Conservation (phyloP, 92 coral and sea anemone species). For the Diadumene lineata region DNA sequence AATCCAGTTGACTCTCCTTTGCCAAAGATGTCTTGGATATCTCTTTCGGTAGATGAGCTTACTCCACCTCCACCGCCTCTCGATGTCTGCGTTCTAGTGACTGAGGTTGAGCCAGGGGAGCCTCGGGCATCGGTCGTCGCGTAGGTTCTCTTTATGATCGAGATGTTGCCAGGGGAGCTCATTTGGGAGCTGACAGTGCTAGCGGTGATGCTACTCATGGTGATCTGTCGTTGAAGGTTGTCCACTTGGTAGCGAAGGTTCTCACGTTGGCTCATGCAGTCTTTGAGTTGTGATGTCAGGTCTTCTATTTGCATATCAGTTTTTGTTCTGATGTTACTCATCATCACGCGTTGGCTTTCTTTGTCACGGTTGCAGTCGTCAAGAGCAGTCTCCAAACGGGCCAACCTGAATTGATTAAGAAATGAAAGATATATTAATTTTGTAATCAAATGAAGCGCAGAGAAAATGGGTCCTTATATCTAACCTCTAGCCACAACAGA, state of each 20-base stretch:
- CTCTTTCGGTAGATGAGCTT: slow-evolving; percentile 14
- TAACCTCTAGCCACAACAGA: too few species aligned
- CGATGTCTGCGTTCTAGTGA: slow-evolving; percentile 1
- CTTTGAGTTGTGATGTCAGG: slow-evolving; percentile 65
- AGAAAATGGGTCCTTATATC: too few species aligned
- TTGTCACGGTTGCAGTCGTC: slow-evolving; percentile 79
- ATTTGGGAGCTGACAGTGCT: slow-evolving; percentile 16
- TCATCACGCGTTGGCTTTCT: slow-evolving; percentile 64
- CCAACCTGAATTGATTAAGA: slow-evolving; percentile 12
- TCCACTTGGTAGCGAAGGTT: slow-evolving; percentile 57
- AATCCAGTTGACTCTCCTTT: slow-evolving; percentile 30
- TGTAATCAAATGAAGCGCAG: too few species aligned
- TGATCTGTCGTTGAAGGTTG: slow-evolving; percentile 35
- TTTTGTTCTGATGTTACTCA: slow-evolving; percentile 49
- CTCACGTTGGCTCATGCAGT: slow-evolving; percentile 73
- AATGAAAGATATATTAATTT: not conserved
- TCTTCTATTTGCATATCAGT: slow-evolving; percentile 56
- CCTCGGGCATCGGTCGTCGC: not conserved
- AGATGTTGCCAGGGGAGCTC: slow-evolving; percentile 30
- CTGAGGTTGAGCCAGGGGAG: slow-evolving; percentile 7
- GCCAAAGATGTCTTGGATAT: slow-evolving; percentile 31
- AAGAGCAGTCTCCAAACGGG: slow-evolving; percentile 66
- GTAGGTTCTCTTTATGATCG: slow-evolving; percentile 5
- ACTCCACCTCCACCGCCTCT: slow-evolving; percentile 9
- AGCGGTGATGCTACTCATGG: slow-evolving; percentile 25